Percentiles rank a stretch among this genome's conserved stretches.
phyloP scores from a whole-genome alignment of 1,140 invertebrate genomes.

The Megalonaias nervosa region DNA sequence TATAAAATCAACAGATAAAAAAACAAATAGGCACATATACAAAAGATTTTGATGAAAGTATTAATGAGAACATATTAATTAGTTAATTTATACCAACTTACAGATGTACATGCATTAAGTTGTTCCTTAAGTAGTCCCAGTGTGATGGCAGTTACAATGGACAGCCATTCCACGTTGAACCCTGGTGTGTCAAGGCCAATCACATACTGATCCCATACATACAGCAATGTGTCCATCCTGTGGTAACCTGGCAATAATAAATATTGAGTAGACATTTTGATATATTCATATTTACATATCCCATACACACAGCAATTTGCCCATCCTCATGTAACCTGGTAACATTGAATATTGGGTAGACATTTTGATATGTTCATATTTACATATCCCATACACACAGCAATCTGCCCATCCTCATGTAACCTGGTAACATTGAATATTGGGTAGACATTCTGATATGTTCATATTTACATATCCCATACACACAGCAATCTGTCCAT shows the following conservation, averaged over 20 bases:
- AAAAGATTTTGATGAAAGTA: too few species aligned
- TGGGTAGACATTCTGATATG: too few species aligned
- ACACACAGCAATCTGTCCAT: slow-evolving; percentile 65
- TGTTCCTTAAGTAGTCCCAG: slow-evolving; percentile 63
- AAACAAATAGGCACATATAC: too few species aligned
- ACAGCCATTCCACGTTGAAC: slow-evolving; percentile 63
- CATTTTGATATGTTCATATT: too few species aligned
- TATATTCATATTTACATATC: background rate
- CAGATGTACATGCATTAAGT: slow-evolving; percentile 56
- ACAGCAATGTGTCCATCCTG: slow-evolving; percentile 63
- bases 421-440: slow-evolving; percentile 44
- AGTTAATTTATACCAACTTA: slow-evolving; percentile 36
- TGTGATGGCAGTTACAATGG: slow-evolving; percentile 59
- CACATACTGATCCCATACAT: slow-evolving; percentile 70
- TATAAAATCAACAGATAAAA: too few species aligned
- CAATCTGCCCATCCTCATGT: slow-evolving; percentile 26
- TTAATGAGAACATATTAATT: too few species aligned
- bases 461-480: slow-evolving; percentile 53
- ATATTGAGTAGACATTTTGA: too few species aligned
- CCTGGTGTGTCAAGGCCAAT: slow-evolving; percentile 66
- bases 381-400: background rate
- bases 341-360: too few species aligned
- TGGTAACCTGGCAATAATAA: slow-evolving; percentile 47
- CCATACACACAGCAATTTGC: too few species aligned
- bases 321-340: slow-evolving; percentile 54